Conservation (phyloP, 2,113 vertebrate species). For the Bubo scandiacus region DNA sequence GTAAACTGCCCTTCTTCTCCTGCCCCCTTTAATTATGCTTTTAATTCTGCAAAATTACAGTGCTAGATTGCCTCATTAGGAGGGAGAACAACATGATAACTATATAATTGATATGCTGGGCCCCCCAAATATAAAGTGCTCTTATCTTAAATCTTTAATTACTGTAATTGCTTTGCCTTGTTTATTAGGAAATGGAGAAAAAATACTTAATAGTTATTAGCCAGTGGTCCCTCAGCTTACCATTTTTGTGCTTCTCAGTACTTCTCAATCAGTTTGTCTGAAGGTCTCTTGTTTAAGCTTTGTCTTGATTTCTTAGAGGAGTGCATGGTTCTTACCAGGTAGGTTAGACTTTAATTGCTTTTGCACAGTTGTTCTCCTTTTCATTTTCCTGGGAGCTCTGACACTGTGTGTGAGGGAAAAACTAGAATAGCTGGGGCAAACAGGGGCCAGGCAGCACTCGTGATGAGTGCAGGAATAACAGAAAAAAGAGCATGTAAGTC, state of each 20-base stretch:
- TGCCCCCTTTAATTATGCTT: background rate
- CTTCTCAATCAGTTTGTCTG: background rate
- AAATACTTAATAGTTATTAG: background rate
- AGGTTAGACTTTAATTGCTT: background rate
- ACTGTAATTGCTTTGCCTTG: constrained; percentile 41
- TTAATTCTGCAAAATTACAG: background rate
- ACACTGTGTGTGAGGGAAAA: accelerated
- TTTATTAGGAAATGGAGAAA: constrained; percentile 4
- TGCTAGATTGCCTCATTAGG: constrained; percentile 21
- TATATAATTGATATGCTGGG: background rate
- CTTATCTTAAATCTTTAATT: constrained; percentile 61
- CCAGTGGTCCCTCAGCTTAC: background rate
- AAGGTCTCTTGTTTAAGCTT: background rate
- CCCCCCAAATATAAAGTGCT: constrained; percentile 39
- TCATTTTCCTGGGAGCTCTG: background rate
- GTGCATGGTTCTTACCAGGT: background rate
- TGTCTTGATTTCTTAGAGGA: background rate
- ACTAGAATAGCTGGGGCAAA: background rate
- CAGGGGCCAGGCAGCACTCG: background rate
- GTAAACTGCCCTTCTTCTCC: background rate
- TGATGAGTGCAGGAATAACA: accelerated
- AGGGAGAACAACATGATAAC: background rate
- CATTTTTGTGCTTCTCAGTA: background rate
- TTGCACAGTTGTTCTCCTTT: background rate
- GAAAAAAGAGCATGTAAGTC: background rate